Base-by-base conservation (phyloP, 2,797 vertebrate species). In the Spinibarbus caldwelli region DNA sequence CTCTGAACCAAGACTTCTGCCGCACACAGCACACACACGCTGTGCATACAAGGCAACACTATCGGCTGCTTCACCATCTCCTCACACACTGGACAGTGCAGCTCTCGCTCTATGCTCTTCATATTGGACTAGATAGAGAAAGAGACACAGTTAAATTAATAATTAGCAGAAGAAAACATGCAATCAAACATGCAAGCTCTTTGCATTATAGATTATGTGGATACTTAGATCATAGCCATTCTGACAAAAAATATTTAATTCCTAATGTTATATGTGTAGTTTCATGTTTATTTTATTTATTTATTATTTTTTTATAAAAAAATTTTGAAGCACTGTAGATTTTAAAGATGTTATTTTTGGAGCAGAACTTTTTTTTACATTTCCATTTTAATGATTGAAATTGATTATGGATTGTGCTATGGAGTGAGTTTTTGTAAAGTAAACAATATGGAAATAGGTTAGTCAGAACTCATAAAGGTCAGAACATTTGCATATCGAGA, bases 31-130 rank as follows among this genome's bases (percentile, higher is more conserved):
- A 98, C 95, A 91, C 98, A 99, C 80, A 99, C 96, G 0, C 96
- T 99, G 95, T 99, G 98, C 86, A 95, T 90, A 82, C 98, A 99
- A 0, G 98, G 98, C 90, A 99, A 93, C 0, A 98, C 96, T 87
- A 99, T 90, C 0, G 98, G 98, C 94, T 99, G 97, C 92, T 97
- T 98, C 92, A 97, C 97, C 95, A 98, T 97, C 91, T 97, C 98
- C 64, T 97, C 96, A 89, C 98, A 99, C 91, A 97, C 95, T 0
- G 97, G 97, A 85, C 98, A 99, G 47, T 96, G 95, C 89, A 99
- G 95, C 91, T 99, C 98, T 84, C 95, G 94, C 89, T 98, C 98
- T 96, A 99, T 98, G 85, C 97, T 99, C 95, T 98, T 98, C 97
- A 98, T 98, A 92, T 96, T 97, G n/a, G 97, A 97, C 98, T 98